Base-by-base conservation (phyloP, 2,888 invertebrate species). In the Brenthis daphne region DNA sequence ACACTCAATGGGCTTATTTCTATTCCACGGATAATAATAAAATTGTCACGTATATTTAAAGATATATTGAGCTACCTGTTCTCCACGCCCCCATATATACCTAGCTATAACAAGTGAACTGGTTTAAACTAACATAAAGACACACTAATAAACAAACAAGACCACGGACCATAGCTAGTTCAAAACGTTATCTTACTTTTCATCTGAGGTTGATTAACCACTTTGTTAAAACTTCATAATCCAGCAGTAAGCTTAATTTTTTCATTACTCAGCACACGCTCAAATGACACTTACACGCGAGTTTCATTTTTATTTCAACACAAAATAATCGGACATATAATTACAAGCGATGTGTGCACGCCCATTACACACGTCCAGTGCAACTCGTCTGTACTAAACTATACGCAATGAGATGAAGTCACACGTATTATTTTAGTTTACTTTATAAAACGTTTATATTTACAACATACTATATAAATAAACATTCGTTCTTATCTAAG, bases 331-430 rank as follows among this genome's bases (percentile, higher is more conserved):
- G 20, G 64, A 65, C 67, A 67, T 55, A 75, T 76, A 74, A 76
- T 78, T 78, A 77, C 68, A 51, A 65, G 66, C 77, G 65, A 79
- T 79, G 73, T 73, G 72, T 68, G 64, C 73, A 76, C 76, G 77
- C 74, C 68, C 73, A 68, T 77, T 68, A 72, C 73, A 71, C 74
- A 68, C 72, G 75, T 74, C 74, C 47, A 61, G 60, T 64, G 60
- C 75, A 75, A 65, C 69, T 65, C 56, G 64, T 24, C 61, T 54
- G 54, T 47, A 37, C 58, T 69, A 57, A 48, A 55, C 64, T 57
- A 64, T 57, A 67, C 65, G 69, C 63, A 63, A 71, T 65, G 69
- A 57, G 60, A 64, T 67, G 64, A 58, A 66, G 37, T 69, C 65
- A 68, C 57, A 64, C 24, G 67, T 63, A 69, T 64, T 61, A n/a